Evolutionary conservation across 2,113 vertebrate species (phyloP), one percentile per base, ranked within the genome.

Genomic region (Fregetta grallaria): DNA sequence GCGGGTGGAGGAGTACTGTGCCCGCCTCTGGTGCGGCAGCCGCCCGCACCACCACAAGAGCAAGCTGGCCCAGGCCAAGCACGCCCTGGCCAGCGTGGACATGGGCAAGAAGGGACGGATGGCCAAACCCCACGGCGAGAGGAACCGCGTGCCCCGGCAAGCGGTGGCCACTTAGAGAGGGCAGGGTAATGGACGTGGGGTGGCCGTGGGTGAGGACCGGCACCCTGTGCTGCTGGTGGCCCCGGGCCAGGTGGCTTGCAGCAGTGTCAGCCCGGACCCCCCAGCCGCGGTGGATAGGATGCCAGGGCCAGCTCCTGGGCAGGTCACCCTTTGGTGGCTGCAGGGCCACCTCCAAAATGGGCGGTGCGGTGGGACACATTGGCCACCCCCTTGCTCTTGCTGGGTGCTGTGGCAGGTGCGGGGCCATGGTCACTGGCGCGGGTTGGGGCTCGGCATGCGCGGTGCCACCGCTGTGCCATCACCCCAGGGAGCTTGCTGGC

Each of bases 1-100:
- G 11, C 97, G 98, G 5, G 98, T 99, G 92, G 98, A 99, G 84
- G 99, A 99, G 96, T 99, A 99, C 97, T 99, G 99, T 4, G 98
- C 99, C 94, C 98, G 98, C 2, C 98, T 99, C 93, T 99, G 99
- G 99, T 99, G 99, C 44, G 96, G 98, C n/a, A 21, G 70, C 3
- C 98, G 98, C 42, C 96, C 98, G 70, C 97, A 98, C 40, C 97
- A 98, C 94, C 98, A 97, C 96, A 98, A 98, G 91, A 98, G 98
- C 97, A 99, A 98, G n/a, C 97, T 98, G 96, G 97, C 98, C 10
- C 99, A 99, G 58, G 91, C 98, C 97, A 99, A 99, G 97, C 98
- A 98, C 40, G 97, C 97, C 40, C 98, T 98, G 92, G 98, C 98
- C 0, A 95, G 98, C 0, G 96, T 98, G 86, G 99, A 99, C 0